A percentile compares a stretch with the other conserved stretches of the same genome.
Evolutionary conservation across 2,888 invertebrate genomes (phyloP).

Genomic region (Stenolophus ochropezus): DNA sequence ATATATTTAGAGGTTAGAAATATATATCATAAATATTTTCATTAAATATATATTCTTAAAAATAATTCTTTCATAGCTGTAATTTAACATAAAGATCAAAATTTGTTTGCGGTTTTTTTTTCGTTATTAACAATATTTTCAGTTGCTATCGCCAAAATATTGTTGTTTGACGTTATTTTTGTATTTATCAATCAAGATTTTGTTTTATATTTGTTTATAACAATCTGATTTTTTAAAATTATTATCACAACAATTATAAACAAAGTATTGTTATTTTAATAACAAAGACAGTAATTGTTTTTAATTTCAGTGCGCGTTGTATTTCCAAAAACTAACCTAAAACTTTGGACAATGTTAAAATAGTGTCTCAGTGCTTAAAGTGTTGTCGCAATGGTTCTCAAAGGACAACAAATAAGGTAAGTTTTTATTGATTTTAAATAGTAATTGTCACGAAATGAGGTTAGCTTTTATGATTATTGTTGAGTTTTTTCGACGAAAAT

Average conservation of each 20-base stretch:
- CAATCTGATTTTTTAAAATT: background rate
- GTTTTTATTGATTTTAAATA: slow-evolving; percentile 19
- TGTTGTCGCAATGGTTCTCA: slow-evolving; percentile 11
- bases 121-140: too few relatives aligned
- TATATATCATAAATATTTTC: too few relatives aligned
- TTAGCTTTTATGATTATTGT: background rate
- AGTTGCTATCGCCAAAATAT: too few relatives aligned
- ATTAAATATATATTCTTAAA: too few relatives aligned
- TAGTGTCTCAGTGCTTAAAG: slow-evolving; percentile 1
- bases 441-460: slow-evolving; percentile 4
- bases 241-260: background rate
- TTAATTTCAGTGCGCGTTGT: background rate
- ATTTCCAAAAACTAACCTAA: background rate
- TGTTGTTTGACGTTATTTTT: too few relatives aligned
- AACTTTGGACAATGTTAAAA: slow-evolving; percentile 14
- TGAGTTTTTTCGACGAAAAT: background rate
- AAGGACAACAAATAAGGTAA: slow-evolving; percentile 28
- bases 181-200: too few relatives aligned
- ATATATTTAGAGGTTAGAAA: too few relatives aligned
- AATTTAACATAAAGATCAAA: too few relatives aligned
- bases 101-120: too few relatives aligned
- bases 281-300: background rate
- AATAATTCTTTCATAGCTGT: too few relatives aligned
- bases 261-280: background rate
- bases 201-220: too few relatives aligned